A percentile compares a stretch with the other conserved stretches of the same genome.
Evolutionary conservation across 2,888 invertebrate species (phyloP).

Genomic region (Campopleginae sp.): DNA sequence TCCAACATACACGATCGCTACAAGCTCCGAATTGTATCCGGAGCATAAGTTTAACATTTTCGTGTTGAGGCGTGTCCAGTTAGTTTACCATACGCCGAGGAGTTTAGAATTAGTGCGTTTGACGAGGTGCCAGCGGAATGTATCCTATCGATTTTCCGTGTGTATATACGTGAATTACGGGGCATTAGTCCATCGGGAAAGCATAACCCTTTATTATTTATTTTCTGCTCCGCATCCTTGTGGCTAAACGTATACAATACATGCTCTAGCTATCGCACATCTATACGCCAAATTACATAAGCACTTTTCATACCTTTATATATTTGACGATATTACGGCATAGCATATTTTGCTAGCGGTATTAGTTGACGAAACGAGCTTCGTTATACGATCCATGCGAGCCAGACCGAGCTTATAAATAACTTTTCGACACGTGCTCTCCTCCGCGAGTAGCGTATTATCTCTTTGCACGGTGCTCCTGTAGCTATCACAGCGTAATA

Average conservation of each 20-base stretch:
- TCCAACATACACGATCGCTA: not conserved
- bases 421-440: slow-evolving; percentile 58
- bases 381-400: slow-evolving; percentile 24
- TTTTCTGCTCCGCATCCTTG: slow-evolving; percentile 1
- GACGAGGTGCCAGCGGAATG: slow-evolving; percentile 55
- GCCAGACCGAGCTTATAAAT: slow-evolving; percentile 51
- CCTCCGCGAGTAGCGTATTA: slow-evolving; percentile 38
- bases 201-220: slow-evolving; percentile 30
- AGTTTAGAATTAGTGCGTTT: slow-evolving; percentile 15
- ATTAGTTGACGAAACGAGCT: slow-evolving; percentile 49
- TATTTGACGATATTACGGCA: not conserved
- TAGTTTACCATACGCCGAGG: not conserved
- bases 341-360: slow-evolving; percentile 25
- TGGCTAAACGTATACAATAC: slow-evolving; percentile 30
- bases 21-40: not conserved
- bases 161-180: slow-evolving; percentile 27
- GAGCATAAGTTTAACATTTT: not conserved
- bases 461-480: slow-evolving; percentile 26
- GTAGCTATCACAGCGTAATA: slow-evolving; percentile 1
- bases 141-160: slow-evolving; percentile 48
- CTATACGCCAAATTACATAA: slow-evolving; percentile 26
- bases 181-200: slow-evolving; percentile 11
- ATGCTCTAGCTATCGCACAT: not conserved
- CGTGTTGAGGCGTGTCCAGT: not conserved
- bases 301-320: slow-evolving; percentile 4